These are phyloP conservation scores for Brachionus calyciflorus DNA, from an alignment of 1,140 invertebrate species.

Conservation along the genomic window DNA sequence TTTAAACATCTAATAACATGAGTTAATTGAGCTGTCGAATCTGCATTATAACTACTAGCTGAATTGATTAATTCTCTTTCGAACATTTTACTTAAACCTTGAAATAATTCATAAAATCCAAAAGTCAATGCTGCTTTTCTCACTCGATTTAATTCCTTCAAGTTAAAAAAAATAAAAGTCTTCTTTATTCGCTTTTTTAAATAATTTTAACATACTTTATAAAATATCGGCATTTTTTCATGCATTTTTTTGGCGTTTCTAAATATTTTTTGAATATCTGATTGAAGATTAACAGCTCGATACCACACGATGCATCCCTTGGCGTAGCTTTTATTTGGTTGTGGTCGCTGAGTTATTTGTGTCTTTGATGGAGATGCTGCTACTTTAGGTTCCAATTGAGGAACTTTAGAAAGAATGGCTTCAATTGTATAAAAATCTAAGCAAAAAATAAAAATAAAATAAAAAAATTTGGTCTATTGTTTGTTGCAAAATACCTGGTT, in stretches of 20 bases:
- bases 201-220: conserved; percentile 17
- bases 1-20: conserved; percentile 36
- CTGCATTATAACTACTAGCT: background rate
- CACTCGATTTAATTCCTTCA: conserved; percentile 24
- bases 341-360: background rate
- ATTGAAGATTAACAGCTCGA: conserved; percentile 14
- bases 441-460: background rate
- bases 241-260: conserved; percentile 44
- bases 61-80: conserved; percentile 30
- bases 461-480: background rate
- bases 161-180: background rate
- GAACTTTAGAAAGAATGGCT: background rate
- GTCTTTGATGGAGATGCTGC: background rate
- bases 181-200: too few relatives aligned
- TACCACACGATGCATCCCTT: conserved; percentile 40
- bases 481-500: background rate
- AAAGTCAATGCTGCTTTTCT: conserved; percentile 20
- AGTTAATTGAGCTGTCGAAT: background rate
- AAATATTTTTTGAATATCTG: conserved; percentile 43
- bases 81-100: conserved; percentile 27
- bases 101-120: conserved; percentile 10
- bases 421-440: conserved; percentile 1
- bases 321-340: conserved; percentile 6
- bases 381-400: background rate
- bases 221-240: conserved; percentile 46